Conservation (phyloP, 2,113 vertebrate species). For the Haplotaxodon microlepis region DNA sequence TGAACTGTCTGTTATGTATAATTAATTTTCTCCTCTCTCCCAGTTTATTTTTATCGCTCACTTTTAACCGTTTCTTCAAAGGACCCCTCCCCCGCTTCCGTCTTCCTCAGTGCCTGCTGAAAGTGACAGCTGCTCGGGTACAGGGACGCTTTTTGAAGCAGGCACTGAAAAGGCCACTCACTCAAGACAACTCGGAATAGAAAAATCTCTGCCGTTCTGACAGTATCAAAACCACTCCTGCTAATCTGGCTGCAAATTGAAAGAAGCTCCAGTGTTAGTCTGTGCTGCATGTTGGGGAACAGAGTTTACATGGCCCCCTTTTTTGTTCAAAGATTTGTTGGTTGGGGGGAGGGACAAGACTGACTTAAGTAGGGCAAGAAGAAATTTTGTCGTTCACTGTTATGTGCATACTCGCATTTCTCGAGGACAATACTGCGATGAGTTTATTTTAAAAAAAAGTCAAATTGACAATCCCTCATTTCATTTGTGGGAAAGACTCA, state of each 20-base stretch:
- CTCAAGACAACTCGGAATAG: slow-evolving; percentile 48
- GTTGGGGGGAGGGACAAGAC: not conserved
- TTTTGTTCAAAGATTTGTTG: slow-evolving; percentile 36
- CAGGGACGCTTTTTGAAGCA: slow-evolving; percentile 63
- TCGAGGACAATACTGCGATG: not conserved
- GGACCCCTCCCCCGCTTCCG: slow-evolving; percentile 49
- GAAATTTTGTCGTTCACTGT: not conserved
- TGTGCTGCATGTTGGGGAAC: not conserved
- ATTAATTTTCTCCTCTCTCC: slow-evolving; percentile 69
- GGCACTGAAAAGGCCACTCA: slow-evolving; percentile 64
- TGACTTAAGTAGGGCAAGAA: not conserved
- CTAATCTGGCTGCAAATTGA: slow-evolving; percentile 59
- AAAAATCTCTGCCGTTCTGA: slow-evolving; percentile 37
- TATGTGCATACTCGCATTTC: not conserved
- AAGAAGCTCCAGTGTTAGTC: slow-evolving; percentile 25
- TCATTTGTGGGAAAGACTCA: not conserved
- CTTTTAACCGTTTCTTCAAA: slow-evolving; percentile 71
- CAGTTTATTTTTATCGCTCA: slow-evolving; percentile 69
- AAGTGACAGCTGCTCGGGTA: slow-evolving; percentile 64
- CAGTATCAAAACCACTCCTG: slow-evolving; percentile 44
- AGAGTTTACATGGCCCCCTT: not conserved
- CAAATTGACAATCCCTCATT: not conserved
- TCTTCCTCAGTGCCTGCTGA: slow-evolving; percentile 52
- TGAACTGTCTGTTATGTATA: slow-evolving; percentile 70
- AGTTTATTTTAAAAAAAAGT: not conserved